These are phyloP conservation scores for Lepidiolamprologus cunningtoni DNA, from an alignment of 2,113 vertebrate genomes.

Conservation along the genomic window DNA sequence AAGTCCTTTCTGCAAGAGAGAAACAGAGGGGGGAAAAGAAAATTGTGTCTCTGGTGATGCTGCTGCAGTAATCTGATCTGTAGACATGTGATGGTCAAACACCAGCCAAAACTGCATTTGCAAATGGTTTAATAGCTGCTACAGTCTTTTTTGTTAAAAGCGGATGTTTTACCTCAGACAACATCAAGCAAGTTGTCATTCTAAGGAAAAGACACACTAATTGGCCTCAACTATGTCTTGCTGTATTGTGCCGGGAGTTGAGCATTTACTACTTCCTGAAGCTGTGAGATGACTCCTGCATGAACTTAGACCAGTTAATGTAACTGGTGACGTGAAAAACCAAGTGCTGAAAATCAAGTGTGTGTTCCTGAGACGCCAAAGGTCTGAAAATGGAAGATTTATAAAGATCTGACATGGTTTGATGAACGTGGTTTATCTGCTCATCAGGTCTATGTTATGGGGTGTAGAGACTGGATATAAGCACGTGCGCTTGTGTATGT, in stretches of 20 bases:
- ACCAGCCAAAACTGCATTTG: background rate
- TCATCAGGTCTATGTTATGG: background rate
- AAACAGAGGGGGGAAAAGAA: background rate
- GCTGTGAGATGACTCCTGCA: background rate
- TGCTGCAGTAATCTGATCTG: background rate
- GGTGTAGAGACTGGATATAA: background rate
- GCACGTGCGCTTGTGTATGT: background rate
- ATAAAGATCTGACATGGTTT: background rate
- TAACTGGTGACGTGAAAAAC: background rate
- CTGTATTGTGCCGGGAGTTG: background rate
- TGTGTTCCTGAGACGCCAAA: background rate
- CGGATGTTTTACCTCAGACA: background rate
- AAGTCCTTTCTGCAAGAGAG: background rate
- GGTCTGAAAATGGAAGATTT: background rate
- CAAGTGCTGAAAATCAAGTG: background rate
- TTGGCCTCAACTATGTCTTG: background rate
- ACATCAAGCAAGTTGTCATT: background rate
- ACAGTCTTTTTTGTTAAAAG: background rate
- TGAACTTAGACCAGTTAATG: background rate
- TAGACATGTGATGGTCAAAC: background rate
- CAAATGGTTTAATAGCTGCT: background rate
- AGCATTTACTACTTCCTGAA: background rate
- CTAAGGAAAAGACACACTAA: background rate
- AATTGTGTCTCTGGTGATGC: background rate
- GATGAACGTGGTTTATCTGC: constrained; percentile 1